Conservation (phyloP, 2,797 vertebrate species). For the Eospalax fontanierii region DNA sequence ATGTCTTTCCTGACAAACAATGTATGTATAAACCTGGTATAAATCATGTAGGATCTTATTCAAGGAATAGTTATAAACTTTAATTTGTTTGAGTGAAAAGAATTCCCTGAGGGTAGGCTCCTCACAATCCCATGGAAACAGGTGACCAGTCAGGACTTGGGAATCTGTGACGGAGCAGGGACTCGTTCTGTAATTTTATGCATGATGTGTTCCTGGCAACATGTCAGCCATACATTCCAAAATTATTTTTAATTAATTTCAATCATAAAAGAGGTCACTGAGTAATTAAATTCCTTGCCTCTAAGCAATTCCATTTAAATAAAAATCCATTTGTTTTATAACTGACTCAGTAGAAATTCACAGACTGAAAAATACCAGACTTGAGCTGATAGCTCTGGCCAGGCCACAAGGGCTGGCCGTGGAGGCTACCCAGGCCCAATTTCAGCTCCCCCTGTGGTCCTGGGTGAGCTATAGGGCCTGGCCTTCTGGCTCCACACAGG, state of each 20-base stretch:
- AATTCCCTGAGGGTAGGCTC: slow-evolving; percentile 17
- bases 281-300: slow-evolving; percentile 82
- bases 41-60: slow-evolving; percentile 20
- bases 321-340: slow-evolving; percentile 72
- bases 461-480: neutral
- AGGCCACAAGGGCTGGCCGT: neutral
- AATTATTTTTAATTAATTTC: slow-evolving; percentile 82
- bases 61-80: slow-evolving; percentile 51
- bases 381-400: neutral
- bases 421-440: neutral
- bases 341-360: slow-evolving; percentile 74
- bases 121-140: neutral
- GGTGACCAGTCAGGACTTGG: slow-evolving; percentile 15
- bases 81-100: slow-evolving; percentile 50
- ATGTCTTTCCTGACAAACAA: neutral
- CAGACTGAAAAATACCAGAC: slow-evolving; percentile 41
- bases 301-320: slow-evolving; percentile 77
- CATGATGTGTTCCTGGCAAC: slow-evolving; percentile 67
- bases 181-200: neutral
- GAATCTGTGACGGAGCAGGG: neutral
- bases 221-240: slow-evolving; percentile 56
- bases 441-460: slow-evolving; percentile 56
- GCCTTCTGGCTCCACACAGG: neutral
- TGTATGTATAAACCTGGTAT: neutral
- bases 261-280: slow-evolving; percentile 65